A percentile compares a stretch with the other conserved stretches of the same genome.
Conservation (phyloP, 2,113 vertebrate species). For the Apteryx owenii region DNA sequence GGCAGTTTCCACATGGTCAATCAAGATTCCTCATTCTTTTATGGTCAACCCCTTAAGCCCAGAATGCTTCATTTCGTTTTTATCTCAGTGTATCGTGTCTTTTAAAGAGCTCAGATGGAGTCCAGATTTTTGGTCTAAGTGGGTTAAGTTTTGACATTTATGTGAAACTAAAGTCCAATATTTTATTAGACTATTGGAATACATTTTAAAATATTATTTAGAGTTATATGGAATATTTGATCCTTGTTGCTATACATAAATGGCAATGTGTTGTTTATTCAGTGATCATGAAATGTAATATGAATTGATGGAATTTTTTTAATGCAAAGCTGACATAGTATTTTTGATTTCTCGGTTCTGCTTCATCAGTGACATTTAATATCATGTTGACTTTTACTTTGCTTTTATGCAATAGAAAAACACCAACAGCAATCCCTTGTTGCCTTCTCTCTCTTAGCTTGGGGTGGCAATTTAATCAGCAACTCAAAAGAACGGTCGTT, state of each 20-base stretch:
- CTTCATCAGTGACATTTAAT: not conserved
- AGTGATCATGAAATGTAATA: not conserved
- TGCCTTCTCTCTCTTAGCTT: not conserved
- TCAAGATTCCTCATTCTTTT: not conserved
- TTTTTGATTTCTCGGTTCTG: not conserved
- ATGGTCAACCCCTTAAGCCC: not conserved
- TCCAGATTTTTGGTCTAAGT: not conserved
- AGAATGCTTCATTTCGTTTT: not conserved
- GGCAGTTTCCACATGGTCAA: constrained; percentile 33
- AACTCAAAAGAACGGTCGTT: not conserved
- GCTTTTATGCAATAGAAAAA: not conserved
- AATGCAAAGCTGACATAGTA: not conserved
- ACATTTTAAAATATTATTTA: not conserved
- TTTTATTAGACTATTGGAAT: not conserved
- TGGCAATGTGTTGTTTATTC: not conserved
- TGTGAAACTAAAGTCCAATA: not conserved
- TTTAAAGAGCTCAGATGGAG: not conserved
- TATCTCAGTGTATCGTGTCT: not conserved
- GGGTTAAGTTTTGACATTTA: not conserved
- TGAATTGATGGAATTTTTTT: too few species aligned
- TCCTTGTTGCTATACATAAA: not conserved
- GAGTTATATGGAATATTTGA: not conserved
- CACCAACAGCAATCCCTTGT: not conserved
- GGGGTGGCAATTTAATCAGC: not conserved
- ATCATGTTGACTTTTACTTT: not conserved